Percentiles rank a stretch among this genome's conserved stretches.
phyloP scores from a whole-genome alignment of 2,797 vertebrate species.

The Lemur catta region DNA sequence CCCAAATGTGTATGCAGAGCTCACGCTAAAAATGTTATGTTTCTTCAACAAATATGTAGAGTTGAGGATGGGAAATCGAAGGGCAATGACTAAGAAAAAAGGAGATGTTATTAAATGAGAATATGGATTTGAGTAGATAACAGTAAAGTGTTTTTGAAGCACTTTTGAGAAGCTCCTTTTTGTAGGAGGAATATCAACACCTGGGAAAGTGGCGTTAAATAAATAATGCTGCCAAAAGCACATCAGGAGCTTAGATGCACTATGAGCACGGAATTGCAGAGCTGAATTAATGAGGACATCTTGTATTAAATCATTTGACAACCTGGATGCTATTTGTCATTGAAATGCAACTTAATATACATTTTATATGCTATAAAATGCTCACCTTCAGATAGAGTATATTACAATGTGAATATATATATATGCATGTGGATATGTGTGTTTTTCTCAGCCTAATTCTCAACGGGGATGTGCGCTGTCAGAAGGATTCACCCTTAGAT shows the following conservation, averaged over 20 bases:
- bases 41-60: not conserved
- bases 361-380: conserved; percentile 63
- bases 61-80: not conserved
- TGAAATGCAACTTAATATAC: conserved; percentile 64
- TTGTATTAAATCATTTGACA: conserved; percentile 71
- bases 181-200: not conserved
- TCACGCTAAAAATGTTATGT: not conserved
- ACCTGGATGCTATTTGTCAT: conserved; percentile 59
- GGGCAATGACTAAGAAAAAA: not conserved
- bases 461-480: not conserved
- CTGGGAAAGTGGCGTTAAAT: conserved; percentile 57
- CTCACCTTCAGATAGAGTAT: conserved; percentile 29
- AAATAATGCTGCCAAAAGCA: conserved; percentile 55
- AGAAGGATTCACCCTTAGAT: not conserved
- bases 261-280: not conserved
- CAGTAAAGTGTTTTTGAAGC: conserved; percentile 3
- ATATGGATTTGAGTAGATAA: not conserved
- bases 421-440: not conserved
- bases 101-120: not conserved
- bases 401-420: conserved; percentile 24
- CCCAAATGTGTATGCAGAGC: not conserved
- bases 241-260: not conserved
- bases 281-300: conserved; percentile 71
- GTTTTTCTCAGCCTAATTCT: conserved; percentile 46
- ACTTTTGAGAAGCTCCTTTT: conserved; percentile 6